These are phyloP conservation scores for Orchesella cincta DNA, from an alignment of 1,140 invertebrate species.

Conservation along the genomic window DNA sequence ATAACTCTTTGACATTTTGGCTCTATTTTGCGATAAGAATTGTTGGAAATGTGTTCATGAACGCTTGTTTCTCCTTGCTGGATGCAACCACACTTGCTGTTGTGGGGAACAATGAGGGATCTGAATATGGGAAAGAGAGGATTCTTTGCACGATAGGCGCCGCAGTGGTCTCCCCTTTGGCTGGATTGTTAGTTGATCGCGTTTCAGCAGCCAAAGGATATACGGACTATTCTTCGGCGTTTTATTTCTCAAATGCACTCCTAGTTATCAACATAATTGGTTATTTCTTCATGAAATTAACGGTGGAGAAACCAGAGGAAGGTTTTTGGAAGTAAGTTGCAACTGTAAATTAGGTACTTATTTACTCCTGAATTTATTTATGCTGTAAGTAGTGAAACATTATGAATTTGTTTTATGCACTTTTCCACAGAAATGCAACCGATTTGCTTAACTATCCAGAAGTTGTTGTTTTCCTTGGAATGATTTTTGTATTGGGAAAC, in stretches of 20 bases:
- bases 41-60: slow-evolving; percentile 72
- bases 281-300: slow-evolving; percentile 46
- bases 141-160: slow-evolving; percentile 76
- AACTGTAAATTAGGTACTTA: not conserved
- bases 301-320: slow-evolving; percentile 48
- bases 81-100: slow-evolving; percentile 78
- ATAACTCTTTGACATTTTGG: slow-evolving; percentile 67
- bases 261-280: slow-evolving; percentile 66
- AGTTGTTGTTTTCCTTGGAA: slow-evolving; percentile 73
- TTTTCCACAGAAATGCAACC: slow-evolving; percentile 40
- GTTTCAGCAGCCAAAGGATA: slow-evolving; percentile 58
- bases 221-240: slow-evolving; percentile 75
- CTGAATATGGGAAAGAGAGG: slow-evolving; percentile 76
- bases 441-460: slow-evolving; percentile 58
- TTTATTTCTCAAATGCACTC: slow-evolving; percentile 72
- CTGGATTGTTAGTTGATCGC: slow-evolving; percentile 58
- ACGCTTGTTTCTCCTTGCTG: slow-evolving; percentile 75
- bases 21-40: slow-evolving; percentile 75
- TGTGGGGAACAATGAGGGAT: slow-evolving; percentile 72
- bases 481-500: slow-evolving; percentile 74
- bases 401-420: slow-evolving; percentile 12
- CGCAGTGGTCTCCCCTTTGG: slow-evolving; percentile 77
- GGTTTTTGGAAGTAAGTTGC: slow-evolving; percentile 43
- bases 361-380: not conserved
- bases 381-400: too few relatives aligned